Percentiles rank a stretch among this genome's conserved stretches.
Evolutionary conservation across 2,113 vertebrate species (phyloP).

Genomic region (Ctenomys sociabilis): DNA sequence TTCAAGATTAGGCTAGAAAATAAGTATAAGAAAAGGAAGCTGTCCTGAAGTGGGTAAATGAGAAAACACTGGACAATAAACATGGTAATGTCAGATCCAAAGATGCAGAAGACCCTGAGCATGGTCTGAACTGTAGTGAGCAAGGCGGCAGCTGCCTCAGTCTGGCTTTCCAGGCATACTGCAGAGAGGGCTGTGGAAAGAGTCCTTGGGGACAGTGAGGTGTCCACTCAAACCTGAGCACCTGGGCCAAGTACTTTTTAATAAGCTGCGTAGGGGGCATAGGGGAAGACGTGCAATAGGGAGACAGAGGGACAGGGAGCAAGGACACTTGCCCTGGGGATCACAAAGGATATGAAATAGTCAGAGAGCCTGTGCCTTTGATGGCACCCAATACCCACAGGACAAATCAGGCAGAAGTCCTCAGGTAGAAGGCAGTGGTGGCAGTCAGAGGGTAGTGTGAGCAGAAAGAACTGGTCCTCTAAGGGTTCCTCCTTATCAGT

Average conservation of each 20-base stretch:
- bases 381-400: not conserved
- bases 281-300: not conserved
- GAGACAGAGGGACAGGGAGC: not conserved
- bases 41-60: not conserved
- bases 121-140: not conserved
- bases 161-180: not conserved
- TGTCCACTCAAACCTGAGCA: not conserved
- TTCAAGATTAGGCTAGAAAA: slow-evolving; percentile 17
- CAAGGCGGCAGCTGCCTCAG: not conserved
- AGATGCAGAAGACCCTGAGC: not conserved
- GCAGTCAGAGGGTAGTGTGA: not conserved
- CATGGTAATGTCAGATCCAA: not conserved
- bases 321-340: not conserved
- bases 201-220: not conserved
- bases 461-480: not conserved
- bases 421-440: not conserved
- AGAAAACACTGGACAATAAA: not conserved
- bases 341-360: not conserved
- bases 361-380: not conserved
- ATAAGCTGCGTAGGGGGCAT: not conserved
- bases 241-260: not conserved
- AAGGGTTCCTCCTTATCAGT: not conserved
- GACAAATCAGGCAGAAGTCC: not conserved
- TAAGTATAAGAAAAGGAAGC: not conserved
- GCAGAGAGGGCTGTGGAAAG: not conserved